A percentile compares a stretch with the other conserved stretches of the same genome.
These are phyloP conservation scores for Myrmecophaga tridactyla DNA, from an alignment of 2,113 vertebrate genomes.

Conservation along the genomic window DNA sequence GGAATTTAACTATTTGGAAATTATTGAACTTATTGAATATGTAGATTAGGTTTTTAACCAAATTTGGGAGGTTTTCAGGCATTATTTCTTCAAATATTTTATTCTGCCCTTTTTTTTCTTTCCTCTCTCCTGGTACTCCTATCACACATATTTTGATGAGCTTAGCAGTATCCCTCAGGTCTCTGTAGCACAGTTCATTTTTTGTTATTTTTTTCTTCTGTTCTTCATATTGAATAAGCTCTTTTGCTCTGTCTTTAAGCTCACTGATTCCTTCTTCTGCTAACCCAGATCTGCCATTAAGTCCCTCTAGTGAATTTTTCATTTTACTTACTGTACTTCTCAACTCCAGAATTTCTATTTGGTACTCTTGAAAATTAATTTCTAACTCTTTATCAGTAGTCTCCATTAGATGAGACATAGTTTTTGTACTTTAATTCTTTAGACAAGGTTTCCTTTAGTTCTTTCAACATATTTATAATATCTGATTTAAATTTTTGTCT, in stretches of 20 bases:
- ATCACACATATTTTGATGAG: not conserved
- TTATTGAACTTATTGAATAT: not conserved
- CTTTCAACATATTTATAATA: not conserved
- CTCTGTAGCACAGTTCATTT: not conserved
- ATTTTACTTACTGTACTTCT: not conserved
- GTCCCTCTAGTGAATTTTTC: not conserved
- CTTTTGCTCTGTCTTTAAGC: not conserved
- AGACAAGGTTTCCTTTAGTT: not conserved
- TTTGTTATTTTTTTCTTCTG: not conserved
- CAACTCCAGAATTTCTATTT: not conserved
- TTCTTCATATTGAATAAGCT: not conserved
- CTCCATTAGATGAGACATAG: not conserved
- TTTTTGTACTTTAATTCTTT: not conserved
- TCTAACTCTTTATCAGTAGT: not conserved
- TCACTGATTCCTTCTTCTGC: not conserved
- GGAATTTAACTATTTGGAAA: not conserved
- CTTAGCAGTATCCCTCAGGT: not conserved
- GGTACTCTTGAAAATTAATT: not conserved
- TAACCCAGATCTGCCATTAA: not conserved
- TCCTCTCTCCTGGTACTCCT: not conserved
- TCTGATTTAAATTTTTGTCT: not conserved
- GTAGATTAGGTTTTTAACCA: not conserved
- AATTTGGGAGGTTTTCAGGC: not conserved
- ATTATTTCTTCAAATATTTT: not conserved
- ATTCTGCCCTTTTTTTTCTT: not conserved